These are phyloP conservation scores for Trissolcus brochymenae DNA, from an alignment of 2,888 invertebrate genomes.

Conservation along the genomic window DNA sequence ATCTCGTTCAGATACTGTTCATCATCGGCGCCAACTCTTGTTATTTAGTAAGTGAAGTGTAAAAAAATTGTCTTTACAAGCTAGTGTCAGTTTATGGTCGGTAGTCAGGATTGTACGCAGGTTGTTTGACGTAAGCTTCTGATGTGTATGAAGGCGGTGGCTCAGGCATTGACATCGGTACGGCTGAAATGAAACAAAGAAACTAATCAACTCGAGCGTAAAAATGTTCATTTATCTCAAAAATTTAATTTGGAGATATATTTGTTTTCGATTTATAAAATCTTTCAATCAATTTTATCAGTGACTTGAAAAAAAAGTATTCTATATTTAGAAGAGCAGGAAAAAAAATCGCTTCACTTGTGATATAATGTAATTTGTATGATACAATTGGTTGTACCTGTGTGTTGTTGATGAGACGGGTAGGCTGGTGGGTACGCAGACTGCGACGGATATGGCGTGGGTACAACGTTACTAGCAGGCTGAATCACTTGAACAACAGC, in stretches of 20 bases:
- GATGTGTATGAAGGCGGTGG: slow-evolving; percentile 61
- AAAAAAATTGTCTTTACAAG: slow-evolving; percentile 7
- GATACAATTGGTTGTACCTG: slow-evolving; percentile 1
- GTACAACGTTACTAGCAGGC: background rate
- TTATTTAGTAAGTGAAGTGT: background rate
- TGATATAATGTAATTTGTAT: background rate
- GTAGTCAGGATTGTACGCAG: slow-evolving; percentile 69
- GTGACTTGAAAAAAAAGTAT: background rate
- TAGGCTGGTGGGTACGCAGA: slow-evolving; percentile 1
- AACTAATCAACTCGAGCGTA: too few species aligned
- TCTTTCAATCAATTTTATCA: background rate
- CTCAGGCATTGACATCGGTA: slow-evolving; percentile 20
- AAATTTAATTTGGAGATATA: background rate
- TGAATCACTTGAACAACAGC: slow-evolving; percentile 1
- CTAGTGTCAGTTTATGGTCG: slow-evolving; percentile 11
- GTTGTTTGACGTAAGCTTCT: slow-evolving; percentile 66
- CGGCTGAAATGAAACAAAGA: slow-evolving; percentile 18
- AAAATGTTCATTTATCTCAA: too few species aligned
- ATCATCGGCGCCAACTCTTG: background rate
- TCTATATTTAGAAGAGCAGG: too few species aligned
- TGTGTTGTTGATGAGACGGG: background rate
- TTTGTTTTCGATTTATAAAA: background rate
- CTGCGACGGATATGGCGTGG: slow-evolving; percentile 1
- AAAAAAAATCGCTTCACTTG: too few species aligned
- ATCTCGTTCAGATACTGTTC: slow-evolving; percentile 2